Evolutionary conservation across 2,113 vertebrate species (phyloP).

Genomic region (Gymnobelideus leadbeateri): DNA sequence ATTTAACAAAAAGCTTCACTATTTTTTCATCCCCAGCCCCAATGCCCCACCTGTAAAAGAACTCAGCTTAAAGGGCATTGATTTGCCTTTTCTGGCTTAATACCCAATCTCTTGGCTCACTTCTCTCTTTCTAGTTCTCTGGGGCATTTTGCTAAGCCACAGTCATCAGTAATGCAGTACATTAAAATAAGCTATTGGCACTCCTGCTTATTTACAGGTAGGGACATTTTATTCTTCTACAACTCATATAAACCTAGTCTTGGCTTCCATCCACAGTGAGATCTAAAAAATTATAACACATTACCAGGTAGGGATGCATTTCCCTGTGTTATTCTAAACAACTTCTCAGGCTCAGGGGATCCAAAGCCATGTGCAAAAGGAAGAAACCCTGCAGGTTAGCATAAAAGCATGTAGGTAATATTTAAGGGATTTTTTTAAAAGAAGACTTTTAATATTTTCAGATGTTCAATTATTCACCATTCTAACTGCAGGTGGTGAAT

Average conservation of each 20-base stretch:
- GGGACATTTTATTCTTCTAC: constrained; percentile 68
- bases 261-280: constrained; percentile 63
- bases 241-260: constrained; percentile 65
- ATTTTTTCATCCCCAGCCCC: background rate
- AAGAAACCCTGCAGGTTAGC: constrained; percentile 44
- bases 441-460: constrained; percentile 62
- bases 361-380: constrained; percentile 46
- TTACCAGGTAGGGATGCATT: constrained; percentile 63
- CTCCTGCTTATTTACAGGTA: constrained; percentile 62
- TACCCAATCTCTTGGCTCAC: constrained; percentile 15
- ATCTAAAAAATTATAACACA: constrained; percentile 66
- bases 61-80: background rate
- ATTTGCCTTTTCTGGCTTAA: constrained; percentile 25
- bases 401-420: constrained; percentile 50
- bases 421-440: constrained; percentile 28
- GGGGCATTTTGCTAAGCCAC: background rate
- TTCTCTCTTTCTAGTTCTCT: constrained; percentile 34
- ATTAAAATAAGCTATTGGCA: constrained; percentile 53
- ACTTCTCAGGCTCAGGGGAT: constrained; percentile 57
- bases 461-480: constrained; percentile 54
- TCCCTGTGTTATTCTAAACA: constrained; percentile 63
- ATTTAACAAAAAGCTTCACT: background rate
- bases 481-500: constrained; percentile 29
- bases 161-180: background rate
- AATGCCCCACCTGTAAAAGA: background rate